phyloP scores from a whole-genome alignment of 1,140 invertebrate species.

The Dufourea novaeangliae region DNA sequence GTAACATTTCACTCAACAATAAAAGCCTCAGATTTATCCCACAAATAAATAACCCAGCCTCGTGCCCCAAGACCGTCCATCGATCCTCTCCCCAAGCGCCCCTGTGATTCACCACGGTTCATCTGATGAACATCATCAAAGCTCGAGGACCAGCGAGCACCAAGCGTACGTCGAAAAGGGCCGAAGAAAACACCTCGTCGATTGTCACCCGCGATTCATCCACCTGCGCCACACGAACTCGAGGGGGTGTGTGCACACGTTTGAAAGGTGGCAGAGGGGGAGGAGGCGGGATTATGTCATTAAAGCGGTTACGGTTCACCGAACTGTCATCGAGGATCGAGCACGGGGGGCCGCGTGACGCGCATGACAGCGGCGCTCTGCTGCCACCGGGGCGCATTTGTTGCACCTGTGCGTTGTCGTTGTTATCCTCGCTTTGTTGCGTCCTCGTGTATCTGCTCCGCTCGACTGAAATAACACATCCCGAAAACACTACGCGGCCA shows the following conservation, averaged over 20 bases:
- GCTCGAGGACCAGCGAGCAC: background rate
- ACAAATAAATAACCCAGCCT: too few species aligned
- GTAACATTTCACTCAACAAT: too few species aligned
- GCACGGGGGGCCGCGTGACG: slow-evolving; percentile 21
- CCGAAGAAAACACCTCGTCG: background rate
- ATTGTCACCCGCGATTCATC: background rate
- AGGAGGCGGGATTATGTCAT: slow-evolving; percentile 59
- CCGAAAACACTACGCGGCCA: slow-evolving; percentile 47
- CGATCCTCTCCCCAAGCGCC: background rate
- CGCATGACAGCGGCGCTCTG: background rate
- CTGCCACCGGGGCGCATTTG: slow-evolving; percentile 33
- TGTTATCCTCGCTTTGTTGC: slow-evolving; percentile 62
- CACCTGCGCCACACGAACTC: background rate
- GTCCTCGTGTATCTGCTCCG: slow-evolving; percentile 30
- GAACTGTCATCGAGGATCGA: slow-evolving; percentile 59
- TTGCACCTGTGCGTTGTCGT: slow-evolving; percentile 60
- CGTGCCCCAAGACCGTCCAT: too few species aligned
- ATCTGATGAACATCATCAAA: too few species aligned
- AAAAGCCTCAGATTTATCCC: too few species aligned
- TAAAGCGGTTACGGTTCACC: slow-evolving; percentile 64
- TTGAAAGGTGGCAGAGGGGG: background rate
- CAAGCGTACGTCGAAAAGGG: background rate
- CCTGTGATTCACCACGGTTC: too few species aligned
- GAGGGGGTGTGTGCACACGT: background rate
- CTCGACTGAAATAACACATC: slow-evolving; percentile 59